phyloP scores from a whole-genome alignment of 1,140 invertebrate species.

The Neomicropteryx cornuta region DNA sequence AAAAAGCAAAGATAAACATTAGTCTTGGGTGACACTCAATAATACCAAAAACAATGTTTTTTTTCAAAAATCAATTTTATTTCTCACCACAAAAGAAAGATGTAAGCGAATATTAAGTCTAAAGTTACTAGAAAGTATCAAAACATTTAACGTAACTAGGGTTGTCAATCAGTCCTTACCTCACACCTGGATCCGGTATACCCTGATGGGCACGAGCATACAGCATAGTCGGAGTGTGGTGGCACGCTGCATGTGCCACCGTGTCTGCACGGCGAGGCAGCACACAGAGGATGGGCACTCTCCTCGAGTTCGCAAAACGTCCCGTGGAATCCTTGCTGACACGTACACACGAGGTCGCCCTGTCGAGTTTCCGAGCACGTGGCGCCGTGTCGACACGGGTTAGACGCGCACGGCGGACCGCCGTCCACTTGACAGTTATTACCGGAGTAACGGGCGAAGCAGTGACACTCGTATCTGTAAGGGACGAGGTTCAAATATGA shows the following conservation, averaged over 20 bases:
- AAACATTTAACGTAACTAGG: conserved; percentile 45
- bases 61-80: too few relatives aligned
- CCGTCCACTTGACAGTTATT: conserved; percentile 75
- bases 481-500: too few relatives aligned
- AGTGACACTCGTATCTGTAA: conserved; percentile 62
- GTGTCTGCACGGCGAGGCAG: conserved; percentile 60
- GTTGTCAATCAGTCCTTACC: conserved; percentile 48
- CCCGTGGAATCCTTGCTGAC: conserved; percentile 61
- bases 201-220: conserved; percentile 35
- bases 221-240: conserved; percentile 38
- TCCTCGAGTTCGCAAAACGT: conserved; percentile 62
- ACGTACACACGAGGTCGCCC: conserved; percentile 67
- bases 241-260: conserved; percentile 55
- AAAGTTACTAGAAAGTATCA: neutral
- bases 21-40: too few relatives aligned
- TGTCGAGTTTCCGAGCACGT: conserved; percentile 58
- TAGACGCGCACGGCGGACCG: conserved; percentile 55
- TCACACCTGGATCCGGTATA: conserved; percentile 44
- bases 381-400: conserved; percentile 65
- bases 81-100: too few relatives aligned
- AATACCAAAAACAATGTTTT: too few relatives aligned
- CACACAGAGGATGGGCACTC: conserved; percentile 58
- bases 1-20: too few relatives aligned
- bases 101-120: too few relatives aligned
- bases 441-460: conserved; percentile 65